Conservation (phyloP, 1,140 invertebrate species). For the Cyclina sinensis region DNA sequence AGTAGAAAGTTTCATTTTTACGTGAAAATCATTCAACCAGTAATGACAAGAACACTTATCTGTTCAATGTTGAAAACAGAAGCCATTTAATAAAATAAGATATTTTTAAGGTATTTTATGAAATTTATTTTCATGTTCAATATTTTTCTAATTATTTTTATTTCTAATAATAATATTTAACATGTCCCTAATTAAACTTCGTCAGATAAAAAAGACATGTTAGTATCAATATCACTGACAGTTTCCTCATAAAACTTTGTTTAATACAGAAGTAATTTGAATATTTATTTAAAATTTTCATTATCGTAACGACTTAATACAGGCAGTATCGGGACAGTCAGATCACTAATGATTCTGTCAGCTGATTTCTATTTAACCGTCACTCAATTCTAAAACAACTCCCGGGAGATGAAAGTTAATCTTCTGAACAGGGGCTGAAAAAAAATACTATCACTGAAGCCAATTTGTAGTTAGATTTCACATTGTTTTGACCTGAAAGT, state of each 20-base stretch:
- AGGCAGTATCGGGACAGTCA: neutral
- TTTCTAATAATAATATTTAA: too few relatives aligned
- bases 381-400: slow-evolving; percentile 38
- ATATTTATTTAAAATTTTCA: slow-evolving; percentile 63
- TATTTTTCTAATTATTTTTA: too few relatives aligned
- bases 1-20: too few relatives aligned
- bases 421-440: neutral
- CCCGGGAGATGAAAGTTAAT: slow-evolving; percentile 38
- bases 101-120: too few relatives aligned
- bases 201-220: neutral
- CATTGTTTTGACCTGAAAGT: slow-evolving; percentile 27
- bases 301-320: neutral
- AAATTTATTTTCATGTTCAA: too few relatives aligned
- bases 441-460: neutral
- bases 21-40: too few relatives aligned
- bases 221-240: neutral
- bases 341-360: slow-evolving; percentile 53
- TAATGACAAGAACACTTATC: too few relatives aligned
- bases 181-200: too few relatives aligned
- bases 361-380: slow-evolving; percentile 45
- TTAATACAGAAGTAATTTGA: slow-evolving; percentile 30
- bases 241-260: slow-evolving; percentile 10
- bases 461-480: slow-evolving; percentile 2
- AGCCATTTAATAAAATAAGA: too few relatives aligned
- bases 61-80: too few relatives aligned